Evolutionary conservation across 2,888 invertebrate genomes (phyloP).

Genomic region (Pyrgus malvae): DNA sequence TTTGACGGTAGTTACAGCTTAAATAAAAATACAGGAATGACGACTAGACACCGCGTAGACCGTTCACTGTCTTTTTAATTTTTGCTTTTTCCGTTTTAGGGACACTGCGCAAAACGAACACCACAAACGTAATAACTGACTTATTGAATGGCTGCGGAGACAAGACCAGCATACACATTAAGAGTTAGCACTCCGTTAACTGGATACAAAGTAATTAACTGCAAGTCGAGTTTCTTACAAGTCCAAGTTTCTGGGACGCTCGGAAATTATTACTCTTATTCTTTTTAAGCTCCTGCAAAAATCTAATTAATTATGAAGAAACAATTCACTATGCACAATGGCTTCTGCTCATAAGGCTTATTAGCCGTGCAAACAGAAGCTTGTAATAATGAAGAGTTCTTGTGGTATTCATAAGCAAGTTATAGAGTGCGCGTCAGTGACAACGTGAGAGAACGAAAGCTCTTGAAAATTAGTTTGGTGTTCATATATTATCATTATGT

Average conservation of each 20-base stretch:
- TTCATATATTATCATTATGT: no score
- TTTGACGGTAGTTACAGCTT: not conserved
- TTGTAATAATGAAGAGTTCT: no score
- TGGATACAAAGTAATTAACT: conserved; percentile 69
- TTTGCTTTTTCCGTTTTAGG: not conserved
- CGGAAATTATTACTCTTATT: conserved; percentile 55
- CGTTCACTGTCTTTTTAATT: not conserved
- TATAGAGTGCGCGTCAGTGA: no score
- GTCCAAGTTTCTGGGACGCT: conserved; percentile 45
- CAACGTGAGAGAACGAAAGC: no score
- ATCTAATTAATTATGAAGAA: conserved; percentile 45
- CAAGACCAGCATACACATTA: conserved; percentile 48
- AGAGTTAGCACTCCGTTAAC: conserved; percentile 66
- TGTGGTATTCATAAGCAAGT: no score
- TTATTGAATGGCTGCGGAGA: conserved; percentile 41
- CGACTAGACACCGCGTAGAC: not conserved
- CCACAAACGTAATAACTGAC: conserved; percentile 36
- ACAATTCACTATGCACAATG: conserved; percentile 26
- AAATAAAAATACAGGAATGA: not conserved
- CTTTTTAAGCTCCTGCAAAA: conserved; percentile 39
- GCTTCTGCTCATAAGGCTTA: conserved; percentile 23
- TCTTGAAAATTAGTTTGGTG: no score
- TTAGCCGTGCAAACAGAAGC: conserved; percentile 27
- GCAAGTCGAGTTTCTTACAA: conserved; percentile 55
- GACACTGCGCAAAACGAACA: not conserved